Conservation (phyloP, 1,140 invertebrate genomes). For the Caenorhabditis tropicalis region DNA sequence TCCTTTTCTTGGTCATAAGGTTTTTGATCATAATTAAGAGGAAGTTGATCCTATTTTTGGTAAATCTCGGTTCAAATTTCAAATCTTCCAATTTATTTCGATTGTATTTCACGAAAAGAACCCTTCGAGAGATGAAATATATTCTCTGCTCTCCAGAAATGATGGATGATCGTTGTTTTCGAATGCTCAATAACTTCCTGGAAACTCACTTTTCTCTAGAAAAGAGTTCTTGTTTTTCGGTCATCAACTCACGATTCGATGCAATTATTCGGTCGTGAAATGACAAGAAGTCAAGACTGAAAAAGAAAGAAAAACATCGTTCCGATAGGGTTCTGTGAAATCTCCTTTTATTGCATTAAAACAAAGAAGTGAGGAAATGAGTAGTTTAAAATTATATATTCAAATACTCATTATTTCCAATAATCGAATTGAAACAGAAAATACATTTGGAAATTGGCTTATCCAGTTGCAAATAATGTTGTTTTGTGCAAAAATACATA, state of each 20-base stretch:
- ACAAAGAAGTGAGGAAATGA: background rate
- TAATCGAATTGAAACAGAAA: too few relatives aligned
- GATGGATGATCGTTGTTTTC: constrained; percentile 18
- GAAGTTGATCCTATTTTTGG: too few relatives aligned
- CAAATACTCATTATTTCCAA: too few relatives aligned
- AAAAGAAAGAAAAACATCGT: constrained; percentile 10
- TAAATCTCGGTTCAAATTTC: too few relatives aligned
- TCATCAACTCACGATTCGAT: constrained; percentile 16
- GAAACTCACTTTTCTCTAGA: background rate
- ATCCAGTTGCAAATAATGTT: too few relatives aligned
- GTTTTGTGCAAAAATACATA: too few relatives aligned
- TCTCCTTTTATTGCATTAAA: background rate
- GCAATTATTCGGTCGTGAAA: constrained; percentile 15
- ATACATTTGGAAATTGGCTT: too few relatives aligned
- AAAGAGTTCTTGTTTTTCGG: constrained; percentile 12
- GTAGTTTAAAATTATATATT: too few relatives aligned
- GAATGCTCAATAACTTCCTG: constrained; percentile 7
- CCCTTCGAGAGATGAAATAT: background rate
- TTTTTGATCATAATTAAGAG: too few relatives aligned
- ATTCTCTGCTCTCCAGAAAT: background rate
- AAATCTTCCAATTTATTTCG: too few relatives aligned
- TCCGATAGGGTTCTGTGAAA: background rate
- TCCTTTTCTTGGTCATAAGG: too few relatives aligned
- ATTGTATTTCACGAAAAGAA: background rate
- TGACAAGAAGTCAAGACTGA: background rate